Evolutionary conservation across 2,888 invertebrate species (phyloP).

Genomic region (Lagria hirta): DNA sequence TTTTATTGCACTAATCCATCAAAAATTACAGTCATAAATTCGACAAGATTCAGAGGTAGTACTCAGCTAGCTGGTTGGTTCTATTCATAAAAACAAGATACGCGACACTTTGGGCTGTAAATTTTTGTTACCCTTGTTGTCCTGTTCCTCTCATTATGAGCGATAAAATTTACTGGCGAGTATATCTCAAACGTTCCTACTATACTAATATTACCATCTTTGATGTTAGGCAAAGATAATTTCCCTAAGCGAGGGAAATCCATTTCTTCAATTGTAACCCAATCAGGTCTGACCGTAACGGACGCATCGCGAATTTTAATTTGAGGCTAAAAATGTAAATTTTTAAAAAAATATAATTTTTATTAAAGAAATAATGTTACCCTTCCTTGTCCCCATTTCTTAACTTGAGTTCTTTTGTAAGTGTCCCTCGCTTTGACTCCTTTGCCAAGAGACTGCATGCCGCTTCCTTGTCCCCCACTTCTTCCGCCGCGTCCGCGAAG

Average conservation of each 20-base stretch:
- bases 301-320: constrained; percentile 96
- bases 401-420: constrained; percentile 70
- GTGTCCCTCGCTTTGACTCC: constrained; percentile 76
- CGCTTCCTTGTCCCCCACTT: constrained; percentile 68
- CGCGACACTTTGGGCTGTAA: too few species aligned
- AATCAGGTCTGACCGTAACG: constrained; percentile 92
- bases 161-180: too few species aligned
- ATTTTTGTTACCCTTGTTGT: too few species aligned
- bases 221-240: constrained; percentile 86
- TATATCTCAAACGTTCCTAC: too few species aligned
- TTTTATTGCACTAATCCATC: too few species aligned
- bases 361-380: constrained; percentile 41
- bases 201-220: too few species aligned
- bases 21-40: too few species aligned
- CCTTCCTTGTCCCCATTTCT: constrained; percentile 84
- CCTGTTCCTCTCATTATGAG: too few species aligned
- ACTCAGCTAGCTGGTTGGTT: too few species aligned
- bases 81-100: too few species aligned
- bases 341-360: constrained; percentile 7
- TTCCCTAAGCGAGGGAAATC: constrained; percentile 95
- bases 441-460: constrained; percentile 83
- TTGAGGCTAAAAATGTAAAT: constrained; percentile 60
- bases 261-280: constrained; percentile 97
- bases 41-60: too few species aligned
- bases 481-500: constrained; percentile 67